Percentiles rank a stretch among this genome's conserved stretches.
These are phyloP conservation scores for Minunthozetes semirufus DNA, from an alignment of 2,888 invertebrate genomes.

Conservation along the genomic window DNA sequence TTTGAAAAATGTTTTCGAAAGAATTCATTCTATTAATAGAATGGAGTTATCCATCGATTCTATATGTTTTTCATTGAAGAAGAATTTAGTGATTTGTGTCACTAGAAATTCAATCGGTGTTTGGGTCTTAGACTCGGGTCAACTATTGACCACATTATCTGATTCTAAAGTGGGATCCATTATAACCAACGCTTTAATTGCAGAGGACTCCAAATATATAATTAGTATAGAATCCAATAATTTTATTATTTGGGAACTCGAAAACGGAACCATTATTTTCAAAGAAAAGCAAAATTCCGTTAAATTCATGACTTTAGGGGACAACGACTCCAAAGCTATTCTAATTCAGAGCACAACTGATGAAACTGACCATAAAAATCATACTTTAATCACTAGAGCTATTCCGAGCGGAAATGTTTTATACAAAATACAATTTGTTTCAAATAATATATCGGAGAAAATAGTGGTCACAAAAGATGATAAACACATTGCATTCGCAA, in stretches of 20 bases:
- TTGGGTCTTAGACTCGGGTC: slow-evolving; percentile 82
- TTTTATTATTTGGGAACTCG: slow-evolving; percentile 76
- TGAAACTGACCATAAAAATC: neutral
- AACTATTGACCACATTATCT: slow-evolving; percentile 74
- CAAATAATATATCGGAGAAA: slow-evolving; percentile 47
- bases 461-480: slow-evolving; percentile 74
- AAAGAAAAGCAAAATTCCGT: slow-evolving; percentile 76
- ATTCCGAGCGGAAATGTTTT: slow-evolving; percentile 64
- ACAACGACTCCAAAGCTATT: neutral
- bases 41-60: slow-evolving; percentile 92
- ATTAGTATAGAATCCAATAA: slow-evolving; percentile 87
- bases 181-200: slow-evolving; percentile 83
- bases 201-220: slow-evolving; percentile 72
- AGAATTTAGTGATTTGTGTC: slow-evolving; percentile 77
- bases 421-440: slow-evolving; percentile 67
- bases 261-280: slow-evolving; percentile 61
- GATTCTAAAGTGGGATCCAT: slow-evolving; percentile 89
- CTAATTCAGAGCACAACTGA: neutral
- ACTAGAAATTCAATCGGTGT: slow-evolving; percentile 91
- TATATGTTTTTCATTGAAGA: slow-evolving; percentile 59
- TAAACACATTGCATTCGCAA: slow-evolving; percentile 66
- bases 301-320: slow-evolving; percentile 65
- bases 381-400: slow-evolving; percentile 42
- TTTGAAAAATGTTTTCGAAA: slow-evolving; percentile 96
- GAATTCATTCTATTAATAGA: slow-evolving; percentile 88